Base-by-base conservation (phyloP, 37 sponge, comb jelly and placozoan genomes). In the Aplysina aerophoba region DNA sequence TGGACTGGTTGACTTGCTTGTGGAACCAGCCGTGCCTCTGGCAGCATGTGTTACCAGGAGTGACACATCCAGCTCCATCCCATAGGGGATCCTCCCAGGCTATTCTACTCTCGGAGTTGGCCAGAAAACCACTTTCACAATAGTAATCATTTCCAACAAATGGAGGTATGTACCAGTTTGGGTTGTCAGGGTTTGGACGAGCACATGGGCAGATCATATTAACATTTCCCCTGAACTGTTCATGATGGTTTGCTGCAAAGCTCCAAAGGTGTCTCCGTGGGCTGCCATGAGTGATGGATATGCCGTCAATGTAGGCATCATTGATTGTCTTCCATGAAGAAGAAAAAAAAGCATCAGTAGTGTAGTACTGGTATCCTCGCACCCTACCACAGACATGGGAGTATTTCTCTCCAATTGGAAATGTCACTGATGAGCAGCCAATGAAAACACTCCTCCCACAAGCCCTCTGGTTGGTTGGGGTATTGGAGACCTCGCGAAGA, bases 1-100 rank as follows among this genome's bases (percentile, higher is more conserved):
- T 31, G 71, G 71, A 11, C 34, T 31, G 34, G 4, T 31, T 33
- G 35, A 69, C 71, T 69, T 69, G 71, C 28, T 35, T 31, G 34
- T 30, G 71, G 71, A 69, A 69, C 71, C 71, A 69, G 71, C 71
- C 71, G 71, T 69, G 28, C 1, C 71, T 31, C 28, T 69, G 35
- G 28, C 71, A 69, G 34, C 71, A 69, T 31, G 71, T 69, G 71
- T 69, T 69, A 69, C 71, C 71, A 31, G 71, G 34, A 30, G 71
- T 30, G 34, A 31, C 17, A 69, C 71, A 69, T 31, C 71, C 71
- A 31, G 28, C 34, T 16, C 71, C 71, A 30, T 69, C 71, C 71
- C 71, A 69, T 35, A 69, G 34, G 34, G 71, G 71, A 69, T 69
- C 71, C 27, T 69, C 71, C 71, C 71, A 69, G 71, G 71, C 34